Percentiles rank a stretch among this genome's conserved stretches.
These are phyloP conservation scores for Ophioninae sp. DNA, from an alignment of 2,888 invertebrate species.

Conservation along the genomic window DNA sequence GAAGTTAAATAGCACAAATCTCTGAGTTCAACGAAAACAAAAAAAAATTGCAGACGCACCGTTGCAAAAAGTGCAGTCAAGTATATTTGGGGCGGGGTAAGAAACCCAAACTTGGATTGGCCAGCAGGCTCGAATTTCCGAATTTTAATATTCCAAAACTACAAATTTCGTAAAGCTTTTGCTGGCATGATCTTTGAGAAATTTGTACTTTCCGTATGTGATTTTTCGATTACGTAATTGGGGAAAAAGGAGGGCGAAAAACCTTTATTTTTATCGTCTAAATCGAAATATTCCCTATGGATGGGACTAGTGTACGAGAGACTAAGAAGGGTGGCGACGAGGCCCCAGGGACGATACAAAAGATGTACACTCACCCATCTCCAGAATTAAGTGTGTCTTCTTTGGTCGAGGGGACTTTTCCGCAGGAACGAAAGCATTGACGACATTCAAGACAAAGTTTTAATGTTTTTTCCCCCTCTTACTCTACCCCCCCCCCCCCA, in stretches of 20 bases:
- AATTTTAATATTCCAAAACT: too few relatives aligned
- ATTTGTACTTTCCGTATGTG: too few relatives aligned
- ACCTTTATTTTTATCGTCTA: conserved; percentile 1
- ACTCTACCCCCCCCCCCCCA: too few relatives aligned
- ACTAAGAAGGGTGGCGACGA: conserved; percentile 10
- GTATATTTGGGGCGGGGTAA: too few relatives aligned
- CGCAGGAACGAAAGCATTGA: conserved; percentile 50
- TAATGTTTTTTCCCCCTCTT: conserved; percentile 77
- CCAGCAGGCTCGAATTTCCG: too few relatives aligned
- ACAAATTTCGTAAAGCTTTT: too few relatives aligned
- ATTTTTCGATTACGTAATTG: too few relatives aligned
- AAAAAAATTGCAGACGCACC: not conserved
- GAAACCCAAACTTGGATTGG: too few relatives aligned
- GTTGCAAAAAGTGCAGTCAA: not conserved
- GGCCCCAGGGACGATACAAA: not conserved
- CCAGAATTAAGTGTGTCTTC: conserved; percentile 14
- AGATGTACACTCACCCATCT: not conserved
- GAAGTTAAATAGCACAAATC: not conserved
- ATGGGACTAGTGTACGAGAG: conserved; percentile 5
- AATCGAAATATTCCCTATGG: conserved; percentile 23
- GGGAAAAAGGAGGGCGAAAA: not conserved
- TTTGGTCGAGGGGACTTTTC: conserved; percentile 20
- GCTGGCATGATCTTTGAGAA: too few relatives aligned
- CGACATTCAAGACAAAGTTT: conserved; percentile 70
- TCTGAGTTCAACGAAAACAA: not conserved